These are phyloP conservation scores for Aphaenogaster floridana DNA, from an alignment of 1,140 invertebrate genomes.

Conservation along the genomic window DNA sequence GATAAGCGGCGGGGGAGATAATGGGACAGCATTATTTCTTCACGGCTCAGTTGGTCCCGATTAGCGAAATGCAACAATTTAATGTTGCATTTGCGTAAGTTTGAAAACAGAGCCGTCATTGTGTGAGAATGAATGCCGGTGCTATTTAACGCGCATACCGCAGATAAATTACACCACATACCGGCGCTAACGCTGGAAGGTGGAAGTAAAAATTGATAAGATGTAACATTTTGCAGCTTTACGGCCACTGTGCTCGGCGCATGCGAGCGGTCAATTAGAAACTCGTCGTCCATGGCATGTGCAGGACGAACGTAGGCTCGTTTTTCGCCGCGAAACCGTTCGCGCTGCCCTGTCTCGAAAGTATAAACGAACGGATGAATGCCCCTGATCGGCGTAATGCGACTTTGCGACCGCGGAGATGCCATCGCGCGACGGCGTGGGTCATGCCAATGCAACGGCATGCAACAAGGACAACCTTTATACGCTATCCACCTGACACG, in stretches of 20 bases:
- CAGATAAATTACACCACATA: background rate
- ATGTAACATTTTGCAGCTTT: slow-evolving; percentile 47
- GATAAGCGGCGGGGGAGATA: background rate
- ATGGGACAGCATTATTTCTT: background rate
- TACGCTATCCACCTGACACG: slow-evolving; percentile 42
- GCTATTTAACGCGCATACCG: background rate
- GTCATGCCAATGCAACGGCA: slow-evolving; percentile 42
- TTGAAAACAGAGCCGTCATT: slow-evolving; percentile 9
- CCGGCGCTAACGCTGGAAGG: background rate
- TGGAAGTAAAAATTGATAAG: slow-evolving; percentile 28
- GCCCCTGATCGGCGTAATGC: slow-evolving; percentile 61
- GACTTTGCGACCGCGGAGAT: slow-evolving; percentile 56
- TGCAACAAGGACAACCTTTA: slow-evolving; percentile 21
- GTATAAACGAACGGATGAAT: slow-evolving; percentile 32
- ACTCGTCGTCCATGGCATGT: background rate
- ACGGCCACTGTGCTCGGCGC: background rate
- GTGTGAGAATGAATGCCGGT: slow-evolving; percentile 3
- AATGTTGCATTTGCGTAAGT: background rate
- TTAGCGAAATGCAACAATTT: slow-evolving; percentile 16
- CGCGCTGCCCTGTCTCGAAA: slow-evolving; percentile 35
- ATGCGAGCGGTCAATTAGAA: slow-evolving; percentile 53
- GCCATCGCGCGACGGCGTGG: slow-evolving; percentile 65
- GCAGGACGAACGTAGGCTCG: background rate
- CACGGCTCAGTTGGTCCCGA: background rate
- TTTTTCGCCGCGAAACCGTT: slow-evolving; percentile 25